Base-by-base conservation (phyloP, 2,888 invertebrate species). In the Chrysomela aeneicollis region DNA sequence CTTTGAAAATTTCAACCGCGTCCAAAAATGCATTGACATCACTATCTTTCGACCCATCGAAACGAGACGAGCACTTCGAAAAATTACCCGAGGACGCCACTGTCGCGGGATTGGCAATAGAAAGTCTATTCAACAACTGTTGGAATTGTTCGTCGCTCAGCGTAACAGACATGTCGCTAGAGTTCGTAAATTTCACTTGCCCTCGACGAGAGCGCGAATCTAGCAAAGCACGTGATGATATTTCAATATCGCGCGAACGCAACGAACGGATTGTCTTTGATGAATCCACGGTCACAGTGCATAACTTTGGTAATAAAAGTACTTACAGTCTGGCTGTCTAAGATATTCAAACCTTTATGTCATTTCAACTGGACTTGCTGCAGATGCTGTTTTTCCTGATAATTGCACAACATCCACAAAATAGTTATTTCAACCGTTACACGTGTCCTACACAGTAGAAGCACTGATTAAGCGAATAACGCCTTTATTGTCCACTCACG, bases 1-100 rank as follows among this genome's bases (percentile, higher is more conserved):
- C 68, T 55, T 73, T 75, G 53, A 59, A 71, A 12, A 63, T 61
- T 17, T 52, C 57, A 21, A 74, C 57, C 3, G 69, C 68, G 54
- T 72, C 67, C 12, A 74, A 71, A 54, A 73, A 73, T 12, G 67
- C 72, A 3, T 71, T 65, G 9, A 73, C 66, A 47, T 64, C 59
- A 22, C 55, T 55, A 12, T 52, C 18, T 18, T 51, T 26, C 8
- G 21, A 32, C 9, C 71, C 72, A 46, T 37, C 18, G 49, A 70
- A 71, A 9, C 71, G 53, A 10, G 71, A 59, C 9, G 17, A 32
- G 59, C 70, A 72, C 21, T 26, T 63, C 10, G 61, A 50, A 63
- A 64, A 63, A 30, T 64, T 64, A 12, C 64, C 59, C 53, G 30
- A 42, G 21, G 18, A 51, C 50, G 26, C 32, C n/a, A 54, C 35